Percentiles rank a stretch among this genome's conserved stretches.
Conservation (phyloP, 1,140 invertebrate species). For the Cephus cinctus region DNA sequence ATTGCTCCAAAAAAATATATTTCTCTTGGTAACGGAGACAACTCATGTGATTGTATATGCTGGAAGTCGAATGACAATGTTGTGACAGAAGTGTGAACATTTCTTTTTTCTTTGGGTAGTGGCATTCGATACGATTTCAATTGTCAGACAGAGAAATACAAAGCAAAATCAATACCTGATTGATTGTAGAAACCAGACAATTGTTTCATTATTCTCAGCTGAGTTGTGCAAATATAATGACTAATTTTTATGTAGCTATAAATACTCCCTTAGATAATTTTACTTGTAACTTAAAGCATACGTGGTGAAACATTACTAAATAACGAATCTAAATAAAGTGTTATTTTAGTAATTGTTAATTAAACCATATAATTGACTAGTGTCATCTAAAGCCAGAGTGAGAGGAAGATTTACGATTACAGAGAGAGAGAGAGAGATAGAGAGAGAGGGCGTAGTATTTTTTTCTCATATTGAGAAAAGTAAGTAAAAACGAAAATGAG, state of each 20-base stretch:
- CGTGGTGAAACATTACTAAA: slow-evolving; percentile 9
- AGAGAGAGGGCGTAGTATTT: no score
- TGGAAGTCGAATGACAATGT: no score
- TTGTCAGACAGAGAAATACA: no score
- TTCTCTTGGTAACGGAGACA: no score
- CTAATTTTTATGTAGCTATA: slow-evolving; percentile 29
- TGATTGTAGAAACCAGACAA: no score
- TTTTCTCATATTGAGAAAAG: slow-evolving; percentile 54
- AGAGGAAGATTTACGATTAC: slow-evolving; percentile 21
- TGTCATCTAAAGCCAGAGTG: slow-evolving; percentile 31
- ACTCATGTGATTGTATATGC: slow-evolving; percentile 4
- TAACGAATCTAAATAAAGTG: neutral
- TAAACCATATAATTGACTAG: slow-evolving; percentile 24
- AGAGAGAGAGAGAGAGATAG: neutral
- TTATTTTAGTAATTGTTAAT: slow-evolving; percentile 22
- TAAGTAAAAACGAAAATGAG: slow-evolving; percentile 2
- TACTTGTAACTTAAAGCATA: slow-evolving; percentile 23
- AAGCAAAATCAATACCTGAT: no score
- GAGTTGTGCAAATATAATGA: slow-evolving; percentile 27
- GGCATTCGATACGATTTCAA: no score
- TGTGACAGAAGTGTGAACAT: no score
- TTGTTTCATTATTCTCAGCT: slow-evolving; percentile 31
- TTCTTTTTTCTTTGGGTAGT: no score
- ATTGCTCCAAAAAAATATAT: no score
- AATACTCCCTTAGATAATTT: slow-evolving; percentile 38